Base-by-base conservation (phyloP, 2,888 invertebrate species). In the Acanthosoma haemorrhoidale region DNA sequence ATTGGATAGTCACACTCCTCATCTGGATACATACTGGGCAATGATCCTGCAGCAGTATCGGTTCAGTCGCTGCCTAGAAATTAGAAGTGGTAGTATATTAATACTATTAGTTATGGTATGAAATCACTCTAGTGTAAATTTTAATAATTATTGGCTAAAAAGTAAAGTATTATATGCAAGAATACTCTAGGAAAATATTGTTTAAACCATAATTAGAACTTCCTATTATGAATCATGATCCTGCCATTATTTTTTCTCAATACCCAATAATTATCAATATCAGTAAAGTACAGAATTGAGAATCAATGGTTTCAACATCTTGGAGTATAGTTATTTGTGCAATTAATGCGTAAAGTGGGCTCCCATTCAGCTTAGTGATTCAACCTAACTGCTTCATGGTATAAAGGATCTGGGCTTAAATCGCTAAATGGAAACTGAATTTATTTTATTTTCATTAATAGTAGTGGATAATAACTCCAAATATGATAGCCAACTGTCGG, bases 1-100 rank as follows among this genome's bases (percentile, higher is more conserved):
- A 75, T 79, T 89, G 89, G 21, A 86, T 75, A 0, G 80, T 78
- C 2, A 84, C 81, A 29, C 89, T 84, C 72, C 82, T 83, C 0
- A 86, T 73, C 80, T 90, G 87, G 25, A 85, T 76, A 77, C 91
- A 91, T 4, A 88, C 76, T 0, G 88, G 85, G 76, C 91, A 91
- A 1, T 77, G 74, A 0, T 82, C 79, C 34, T 82, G 84, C 77
- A 85, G 81, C 18, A 90, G 74, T 3, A 89, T 74, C 70, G 90
- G 79, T 16, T 84, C 79, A 1, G 82, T 58, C 34, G 75, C 72
- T 39, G 73, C 57, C 70, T 73, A 29, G 63, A 43, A 32, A 64
- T 1, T 16, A 29, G 15, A 63, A 32, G 0, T 43, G 21, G 1
- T 2, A 25, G 16, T 34, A 34, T 9, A 32, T 13, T 63, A 32